Conservation (phyloP, 92 coral and sea anemone genomes). For the Epizoanthus scotinus region DNA sequence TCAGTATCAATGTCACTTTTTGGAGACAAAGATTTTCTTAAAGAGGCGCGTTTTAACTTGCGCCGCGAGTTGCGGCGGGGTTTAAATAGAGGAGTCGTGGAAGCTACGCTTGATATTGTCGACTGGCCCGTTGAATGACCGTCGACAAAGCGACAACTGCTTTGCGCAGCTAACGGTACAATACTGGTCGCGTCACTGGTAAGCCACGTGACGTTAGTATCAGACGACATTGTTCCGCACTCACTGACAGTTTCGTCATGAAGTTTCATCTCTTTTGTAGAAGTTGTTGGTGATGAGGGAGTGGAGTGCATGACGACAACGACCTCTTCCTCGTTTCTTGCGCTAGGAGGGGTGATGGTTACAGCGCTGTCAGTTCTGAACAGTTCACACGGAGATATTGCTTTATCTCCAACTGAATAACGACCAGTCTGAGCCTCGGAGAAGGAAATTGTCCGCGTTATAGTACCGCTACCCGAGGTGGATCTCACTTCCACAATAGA, state of each 20-base stretch:
- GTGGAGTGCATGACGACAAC: slow-evolving; percentile 74
- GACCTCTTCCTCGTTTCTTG: slow-evolving; percentile 58
- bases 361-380: slow-evolving; percentile 85
- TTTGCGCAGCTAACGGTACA: slow-evolving; percentile 57
- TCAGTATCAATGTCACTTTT: slow-evolving; percentile 40
- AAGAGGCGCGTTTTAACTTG: slow-evolving; percentile 24
- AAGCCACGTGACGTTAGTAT: slow-evolving; percentile 86
- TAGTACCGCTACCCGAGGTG: slow-evolving; percentile 29
- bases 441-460: slow-evolving; percentile 46
- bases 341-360: slow-evolving; percentile 71
- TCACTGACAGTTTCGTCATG: slow-evolving; percentile 81
- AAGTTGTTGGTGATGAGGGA: slow-evolving; percentile 72
- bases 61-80: slow-evolving; percentile 51
- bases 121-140: slow-evolving; percentile 88
- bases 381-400: slow-evolving; percentile 63
- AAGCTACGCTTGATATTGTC: slow-evolving; percentile 78
- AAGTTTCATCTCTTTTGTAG: slow-evolving; percentile 55
- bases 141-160: slow-evolving; percentile 69
- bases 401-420: slow-evolving; percentile 11
- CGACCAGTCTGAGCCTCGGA: slow-evolving; percentile 29
- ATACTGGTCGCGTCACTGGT: slow-evolving; percentile 79
- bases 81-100: slow-evolving; percentile 76
- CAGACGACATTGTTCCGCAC: slow-evolving; percentile 87
- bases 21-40: slow-evolving; percentile 38
- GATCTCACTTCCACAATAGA: slow-evolving; percentile 48